Evolutionary conservation across 2,888 invertebrate genomes (phyloP), one percentile per base, ranked within the genome.

Genomic region (Tryphoninae sp.): DNA sequence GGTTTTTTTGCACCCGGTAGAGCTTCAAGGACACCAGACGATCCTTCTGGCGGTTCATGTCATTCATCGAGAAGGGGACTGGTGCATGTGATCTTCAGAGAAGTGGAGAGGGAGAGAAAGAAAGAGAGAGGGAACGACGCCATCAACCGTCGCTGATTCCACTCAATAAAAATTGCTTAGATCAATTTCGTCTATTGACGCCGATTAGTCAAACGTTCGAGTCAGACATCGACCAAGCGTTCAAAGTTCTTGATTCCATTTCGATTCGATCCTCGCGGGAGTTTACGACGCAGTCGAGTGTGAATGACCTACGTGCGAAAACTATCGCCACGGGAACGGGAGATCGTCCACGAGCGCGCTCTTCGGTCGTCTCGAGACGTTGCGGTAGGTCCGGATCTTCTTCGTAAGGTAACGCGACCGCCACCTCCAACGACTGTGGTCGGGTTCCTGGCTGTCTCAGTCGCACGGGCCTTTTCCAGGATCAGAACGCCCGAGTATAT

Each of bases 381-480:
- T 89, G 89, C 87, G 89, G 89, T 89, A 89, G 89, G 89, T 89
- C 89, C 86, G 86, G 88, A 86, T 86, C 85, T 79, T 33, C 84
- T 68, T 75, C 59, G 74, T 71, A 72, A 81, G 77, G 75, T 78
- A 71, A 81, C 64, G 79, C 81, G 77, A 81, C 62, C 53, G 64
- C 71, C 68, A 61, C 62, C 65, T 69, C 69, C 59, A 73, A 68
- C 68, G 68, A 67, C 68, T 79, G 81, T 68, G 81, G 72, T 83
- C 67, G 69, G 42, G 67, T 71, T 68, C 64, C 53, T 67, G 42
- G 64, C 19, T 59, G 64, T 81, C 68, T 69, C 33, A 51, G 51
- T 61, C 76, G 11, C 55, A 55, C 16, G 33, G 19, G 13, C 40
- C 26, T 11, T 55, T 19, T 55, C 55, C 16, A 55, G 55, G 33